A percentile compares a stretch with the other conserved stretches of the same genome.
phyloP scores from a whole-genome alignment of 35 echinoderm and acorn worm species.

The Diadema setosum region DNA sequence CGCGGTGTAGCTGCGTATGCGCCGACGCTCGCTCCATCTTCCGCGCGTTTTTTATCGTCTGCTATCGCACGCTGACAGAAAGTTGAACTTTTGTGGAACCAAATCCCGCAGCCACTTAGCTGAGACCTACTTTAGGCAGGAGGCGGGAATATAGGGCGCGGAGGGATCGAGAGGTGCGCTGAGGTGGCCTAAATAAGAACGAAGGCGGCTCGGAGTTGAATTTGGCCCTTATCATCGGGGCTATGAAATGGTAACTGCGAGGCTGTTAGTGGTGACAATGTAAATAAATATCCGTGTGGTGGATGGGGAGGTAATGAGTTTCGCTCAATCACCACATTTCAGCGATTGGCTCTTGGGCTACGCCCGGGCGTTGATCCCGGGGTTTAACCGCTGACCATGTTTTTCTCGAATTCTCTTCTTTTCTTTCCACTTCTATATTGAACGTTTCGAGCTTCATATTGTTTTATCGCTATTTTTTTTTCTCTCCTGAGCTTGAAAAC shows the following conservation, averaged over 20 bases:
- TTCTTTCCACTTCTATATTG: too few relatives aligned
- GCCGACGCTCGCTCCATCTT: too few relatives aligned
- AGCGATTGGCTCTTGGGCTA: not conserved
- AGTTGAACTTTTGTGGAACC: not conserved
- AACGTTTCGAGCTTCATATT: too few relatives aligned
- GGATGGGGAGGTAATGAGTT: not conserved
- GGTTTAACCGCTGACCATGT: too few relatives aligned
- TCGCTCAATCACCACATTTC: not conserved
- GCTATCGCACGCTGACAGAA: not conserved
- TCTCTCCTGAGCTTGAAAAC: too few relatives aligned
- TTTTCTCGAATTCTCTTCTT: too few relatives aligned
- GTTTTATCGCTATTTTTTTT: too few relatives aligned
- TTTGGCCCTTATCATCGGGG: not conserved
- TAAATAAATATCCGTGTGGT: not conserved
- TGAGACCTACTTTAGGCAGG: not conserved
- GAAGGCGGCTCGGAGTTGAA: not conserved
- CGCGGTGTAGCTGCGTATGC: too few relatives aligned
- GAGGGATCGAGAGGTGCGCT: not conserved
- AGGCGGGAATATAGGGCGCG: not conserved
- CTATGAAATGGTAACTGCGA: slow-evolving; percentile 14
- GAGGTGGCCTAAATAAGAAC: not conserved
- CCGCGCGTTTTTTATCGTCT: too few relatives aligned
- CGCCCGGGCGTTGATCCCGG: not conserved
- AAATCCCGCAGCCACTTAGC: too few relatives aligned
- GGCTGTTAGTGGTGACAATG: not conserved